Evolutionary conservation across 2,113 vertebrate species (phyloP).

Genomic region (Lethenteron camtschaticum): DNA sequence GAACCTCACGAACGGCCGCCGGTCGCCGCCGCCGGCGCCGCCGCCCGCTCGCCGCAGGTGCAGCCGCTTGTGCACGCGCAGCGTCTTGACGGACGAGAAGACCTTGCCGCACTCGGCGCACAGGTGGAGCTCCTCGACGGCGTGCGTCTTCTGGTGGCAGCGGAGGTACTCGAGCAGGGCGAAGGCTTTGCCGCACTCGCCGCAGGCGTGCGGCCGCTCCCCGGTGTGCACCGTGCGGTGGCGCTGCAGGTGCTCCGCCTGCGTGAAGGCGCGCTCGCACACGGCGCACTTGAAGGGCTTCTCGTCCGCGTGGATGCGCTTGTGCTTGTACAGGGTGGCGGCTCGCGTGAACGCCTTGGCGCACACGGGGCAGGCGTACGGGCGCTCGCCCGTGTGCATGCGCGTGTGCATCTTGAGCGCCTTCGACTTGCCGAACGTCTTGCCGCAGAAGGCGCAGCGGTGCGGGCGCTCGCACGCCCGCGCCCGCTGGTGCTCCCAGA

Average conservation of each 20-base stretch:
- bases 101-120: constrained; percentile 1
- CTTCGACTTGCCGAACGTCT: neutral
- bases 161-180: neutral
- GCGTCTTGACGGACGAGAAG: neutral
- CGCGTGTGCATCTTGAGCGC: neutral
- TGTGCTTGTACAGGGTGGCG: neutral
- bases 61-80: neutral
- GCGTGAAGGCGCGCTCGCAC: neutral
- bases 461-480: neutral
- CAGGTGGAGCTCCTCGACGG: neutral
- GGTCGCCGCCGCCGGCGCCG: neutral
- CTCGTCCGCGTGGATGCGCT: neutral
- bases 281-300: neutral
- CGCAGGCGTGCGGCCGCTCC: neutral
- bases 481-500: neutral
- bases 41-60: neutral
- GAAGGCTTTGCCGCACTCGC: neutral
- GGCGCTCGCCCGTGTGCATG: neutral
- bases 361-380: neutral
- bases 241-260: neutral
- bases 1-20: neutral
- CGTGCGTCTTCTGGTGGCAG: constrained; percentile 6
- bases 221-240: neutral
- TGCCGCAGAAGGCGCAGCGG: neutral
- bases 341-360: neutral